Evolutionary conservation across 2,888 invertebrate genomes (phyloP).

Genomic region (Meandrusa payeni): DNA sequence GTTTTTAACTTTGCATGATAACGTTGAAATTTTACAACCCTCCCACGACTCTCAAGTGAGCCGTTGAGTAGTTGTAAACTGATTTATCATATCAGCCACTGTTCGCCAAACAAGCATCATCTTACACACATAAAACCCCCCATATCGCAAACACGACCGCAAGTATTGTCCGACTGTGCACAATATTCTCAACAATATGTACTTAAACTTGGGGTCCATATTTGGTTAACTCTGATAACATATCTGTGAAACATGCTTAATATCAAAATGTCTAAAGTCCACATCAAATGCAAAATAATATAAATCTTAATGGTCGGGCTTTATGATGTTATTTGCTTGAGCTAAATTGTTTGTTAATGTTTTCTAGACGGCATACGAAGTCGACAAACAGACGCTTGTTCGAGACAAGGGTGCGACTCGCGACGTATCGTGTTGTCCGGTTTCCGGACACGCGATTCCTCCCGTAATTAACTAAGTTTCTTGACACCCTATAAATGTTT

Average conservation of each 20-base stretch:
- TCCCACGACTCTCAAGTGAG: conserved; percentile 62
- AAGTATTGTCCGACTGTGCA: conserved; percentile 46
- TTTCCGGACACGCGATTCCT: conserved; percentile 63
- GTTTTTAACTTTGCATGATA: background rate
- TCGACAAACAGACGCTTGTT: conserved; percentile 55
- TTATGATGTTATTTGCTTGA: conserved; percentile 35
- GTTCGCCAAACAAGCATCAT: conserved; percentile 77
- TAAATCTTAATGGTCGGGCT: conserved; percentile 34
- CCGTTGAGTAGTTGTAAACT: conserved; percentile 69
- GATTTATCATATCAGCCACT: conserved; percentile 77
- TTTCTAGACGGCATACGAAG: conserved; percentile 12
- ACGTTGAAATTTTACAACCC: conserved; percentile 55
- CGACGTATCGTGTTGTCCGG: conserved; percentile 75
- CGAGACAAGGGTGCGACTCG: conserved; percentile 67
- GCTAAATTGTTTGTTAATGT: conserved; percentile 22
- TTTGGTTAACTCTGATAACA: conserved; percentile 57
- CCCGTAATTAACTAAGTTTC: conserved; percentile 76
- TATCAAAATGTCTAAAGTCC: conserved; percentile 40
- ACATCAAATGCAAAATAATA: conserved; percentile 26
- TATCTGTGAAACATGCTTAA: conserved; percentile 42
- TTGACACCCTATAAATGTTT: conserved; percentile 33
- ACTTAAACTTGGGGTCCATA: conserved; percentile 65
- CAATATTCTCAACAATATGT: conserved; percentile 69
- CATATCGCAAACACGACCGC: conserved; percentile 53
- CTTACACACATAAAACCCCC: conserved; percentile 77